Conservation (phyloP, 2,797 vertebrate species). For the Onychomys arenicola region DNA sequence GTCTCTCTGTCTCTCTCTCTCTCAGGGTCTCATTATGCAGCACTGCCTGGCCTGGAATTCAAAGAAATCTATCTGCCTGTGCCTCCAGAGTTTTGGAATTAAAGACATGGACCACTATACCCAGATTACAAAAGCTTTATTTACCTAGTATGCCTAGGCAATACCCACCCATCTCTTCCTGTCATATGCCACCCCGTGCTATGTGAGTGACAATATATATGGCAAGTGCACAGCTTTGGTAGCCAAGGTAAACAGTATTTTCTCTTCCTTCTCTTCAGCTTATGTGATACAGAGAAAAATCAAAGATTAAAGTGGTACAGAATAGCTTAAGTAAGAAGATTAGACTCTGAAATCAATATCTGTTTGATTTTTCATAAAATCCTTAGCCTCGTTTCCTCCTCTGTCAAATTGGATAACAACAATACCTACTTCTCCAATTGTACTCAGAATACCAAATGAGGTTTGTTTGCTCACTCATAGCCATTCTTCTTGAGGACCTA, state of each 20-base stretch:
- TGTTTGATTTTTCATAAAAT: conserved; percentile 76
- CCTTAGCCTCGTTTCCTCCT: conserved; percentile 69
- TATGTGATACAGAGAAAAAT: conserved; percentile 56
- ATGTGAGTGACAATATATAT: background rate
- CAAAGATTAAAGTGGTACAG: conserved; percentile 67
- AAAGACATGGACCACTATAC: background rate
- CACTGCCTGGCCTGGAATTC: background rate
- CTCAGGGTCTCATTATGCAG: background rate
- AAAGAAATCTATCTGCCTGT: background rate
- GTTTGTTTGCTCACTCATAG: background rate
- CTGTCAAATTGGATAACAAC: conserved; percentile 53
- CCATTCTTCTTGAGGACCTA: background rate
- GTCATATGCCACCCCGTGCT: background rate
- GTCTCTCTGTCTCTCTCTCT: background rate
- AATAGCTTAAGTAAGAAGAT: conserved; percentile 69
- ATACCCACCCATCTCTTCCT: background rate
- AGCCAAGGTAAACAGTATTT: conserved; percentile 50
- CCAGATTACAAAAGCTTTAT: background rate
- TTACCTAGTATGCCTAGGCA: background rate
- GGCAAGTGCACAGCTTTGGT: conserved; percentile 17
- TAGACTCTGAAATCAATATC: conserved; percentile 68
- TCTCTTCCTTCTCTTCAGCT: conserved; percentile 51
- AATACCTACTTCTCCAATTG: conserved; percentile 49
- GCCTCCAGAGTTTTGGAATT: background rate
- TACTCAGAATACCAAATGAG: conserved; percentile 55